Evolutionary conservation across 2,113 vertebrate genomes (phyloP), one percentile per base, ranked within the genome.

Genomic region (Ardeotis arabs): DNA sequence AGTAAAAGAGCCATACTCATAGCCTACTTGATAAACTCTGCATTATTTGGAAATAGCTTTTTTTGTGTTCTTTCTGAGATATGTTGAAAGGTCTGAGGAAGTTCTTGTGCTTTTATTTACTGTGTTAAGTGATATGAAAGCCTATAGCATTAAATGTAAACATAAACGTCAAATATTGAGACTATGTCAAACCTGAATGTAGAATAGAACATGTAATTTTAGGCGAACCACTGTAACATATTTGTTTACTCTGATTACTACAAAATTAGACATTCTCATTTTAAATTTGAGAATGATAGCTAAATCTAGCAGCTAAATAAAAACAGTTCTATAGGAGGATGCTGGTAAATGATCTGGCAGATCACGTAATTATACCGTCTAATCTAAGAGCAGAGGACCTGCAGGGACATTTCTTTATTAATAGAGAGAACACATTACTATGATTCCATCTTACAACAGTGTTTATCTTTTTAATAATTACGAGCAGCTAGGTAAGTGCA

Each of bases 401-500:
- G 13, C 58, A 63, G 67, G 69, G 58, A 74, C 8, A 14, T 52
- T 33, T 53, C 86, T 60, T 84, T 73, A 37, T 83, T 91, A 27
- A 81, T 45, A 74, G 60, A 76, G 39, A 59, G 55, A 92, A 66
- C 1, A 4, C 13, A 39, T 7, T 63, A 19, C 28, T 15, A 76
- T 76, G 50, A 89, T 76, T 91, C 28, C 21, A 76, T 59, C 4
- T 78, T 79, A 82, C 50, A 73, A 16, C 14, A 33, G 14, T 83
- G 55, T 87, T 95, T 87, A 77, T 76, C 8, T 87, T 91, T 78
- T 69, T 74, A 62, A 77, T 75, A 79, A 49, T 74, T 94, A 82
- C 5, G 37, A 93, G 28, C 50, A 89, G 50, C 70, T 95, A 69
- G 59, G 83, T 84, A 85, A 94, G 89, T 91, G 50, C 39, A 73